Base-by-base conservation (phyloP, 2,797 vertebrate species). In the Pangasius macronema region DNA sequence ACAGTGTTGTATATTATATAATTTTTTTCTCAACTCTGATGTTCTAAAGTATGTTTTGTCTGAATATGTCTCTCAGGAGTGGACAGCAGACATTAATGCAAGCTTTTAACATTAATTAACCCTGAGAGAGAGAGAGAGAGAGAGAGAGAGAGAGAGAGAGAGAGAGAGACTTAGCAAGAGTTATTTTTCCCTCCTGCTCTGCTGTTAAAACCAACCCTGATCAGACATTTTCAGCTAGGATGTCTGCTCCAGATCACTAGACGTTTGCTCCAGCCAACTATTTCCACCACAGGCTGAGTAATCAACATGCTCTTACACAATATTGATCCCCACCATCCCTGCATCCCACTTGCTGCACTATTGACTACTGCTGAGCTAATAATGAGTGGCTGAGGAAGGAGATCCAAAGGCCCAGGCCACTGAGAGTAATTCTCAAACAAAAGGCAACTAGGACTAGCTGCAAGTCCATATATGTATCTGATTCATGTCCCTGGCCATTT, bases 311-410 rank as follows among this genome's bases (percentile, higher is more conserved):
- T 65, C 84, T 82, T 82, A 33, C 22, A 49, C 30, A 51, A 36
- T 79, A 89, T 89, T 80, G 85, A 91, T 89, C 55, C 53, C 39
- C 70, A 77, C 39, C 79, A 88, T 80, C 24, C 70, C 67, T 39
- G 63, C 72, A 87, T 88, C 85, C 85, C 86, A 86, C 81, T 86
- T 86, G 76, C 80, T 63, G 61, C 82, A 68, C 76, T 85, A 86
- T 86, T 39, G 88, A 89, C 76, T 49, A 85, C 83, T 42, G 83
- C 83, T 70, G 75, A n/a, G 53, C 75, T 87, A 85, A 87, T 84
- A 77, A 87, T 72, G 75, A 73, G 76, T 82, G 83, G 39, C 87
- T 55, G 67, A 36, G 46, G 76, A 82, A 85, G 36, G 42, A 42
- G 33, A 33, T 39, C 42, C 55, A 75, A 88, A 30, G n/a, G 76